A percentile compares a stretch with the other conserved stretches of the same genome.
phyloP scores from a whole-genome alignment of 64 coral and sea anemone genomes.

The Stichodactyla helianthus region DNA sequence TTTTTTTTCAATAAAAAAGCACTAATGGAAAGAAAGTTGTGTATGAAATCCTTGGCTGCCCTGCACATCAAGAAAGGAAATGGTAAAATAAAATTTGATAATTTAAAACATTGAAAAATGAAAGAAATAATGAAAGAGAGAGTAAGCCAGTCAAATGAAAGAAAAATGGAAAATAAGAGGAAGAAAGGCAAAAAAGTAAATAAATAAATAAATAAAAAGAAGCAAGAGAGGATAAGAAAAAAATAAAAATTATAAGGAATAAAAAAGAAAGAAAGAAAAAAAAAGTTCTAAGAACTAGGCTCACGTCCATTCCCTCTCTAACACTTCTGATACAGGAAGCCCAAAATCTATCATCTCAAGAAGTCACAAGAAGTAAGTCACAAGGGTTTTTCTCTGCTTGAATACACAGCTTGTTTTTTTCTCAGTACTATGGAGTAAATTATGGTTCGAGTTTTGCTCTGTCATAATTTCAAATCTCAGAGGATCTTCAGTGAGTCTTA shows the following conservation, averaged over 20 bases:
- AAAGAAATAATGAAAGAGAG: no score
- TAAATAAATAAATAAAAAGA: no score
- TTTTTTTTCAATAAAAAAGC: no score
- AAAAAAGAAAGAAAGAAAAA: neutral
- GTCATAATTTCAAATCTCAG: conserved; percentile 90
- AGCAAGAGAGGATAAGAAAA: neutral
- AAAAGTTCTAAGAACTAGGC: neutral
- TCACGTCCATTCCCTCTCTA: neutral
- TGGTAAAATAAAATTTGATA: no score
- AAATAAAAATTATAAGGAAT: neutral
- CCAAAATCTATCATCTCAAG: neutral
- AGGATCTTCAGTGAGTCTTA: conserved; percentile 69
- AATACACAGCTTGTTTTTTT: neutral
- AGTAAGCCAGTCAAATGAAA: no score
- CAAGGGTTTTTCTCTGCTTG: neutral
- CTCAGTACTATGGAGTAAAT: neutral
- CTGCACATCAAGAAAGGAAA: no score
- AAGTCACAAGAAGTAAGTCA: neutral
- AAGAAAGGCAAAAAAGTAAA: no score
- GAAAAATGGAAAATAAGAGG: no score
- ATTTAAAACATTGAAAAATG: no score
- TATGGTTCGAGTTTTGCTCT: conserved; percentile 91
- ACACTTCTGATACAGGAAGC: neutral
- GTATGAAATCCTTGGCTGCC: no score
- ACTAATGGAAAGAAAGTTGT: no score